Percentiles rank a stretch among this genome's conserved stretches.
Evolutionary conservation across 1,140 invertebrate genomes (phyloP).

Genomic region (Battus philenor): DNA sequence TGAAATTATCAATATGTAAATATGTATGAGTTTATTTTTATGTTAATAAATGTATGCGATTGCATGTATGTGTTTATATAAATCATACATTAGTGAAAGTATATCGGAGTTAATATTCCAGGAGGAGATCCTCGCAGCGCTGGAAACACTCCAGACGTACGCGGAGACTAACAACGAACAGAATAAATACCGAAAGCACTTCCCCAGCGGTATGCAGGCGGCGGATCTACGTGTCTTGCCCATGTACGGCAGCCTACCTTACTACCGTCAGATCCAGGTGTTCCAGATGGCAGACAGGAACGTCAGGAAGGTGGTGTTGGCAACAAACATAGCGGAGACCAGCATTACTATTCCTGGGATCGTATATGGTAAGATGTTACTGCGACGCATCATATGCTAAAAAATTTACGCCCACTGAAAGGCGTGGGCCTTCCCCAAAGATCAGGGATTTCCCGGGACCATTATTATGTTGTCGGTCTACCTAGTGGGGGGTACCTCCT

Average conservation of each 20-base stretch:
- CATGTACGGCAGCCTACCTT: slow-evolving; percentile 89
- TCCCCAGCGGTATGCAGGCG: slow-evolving; percentile 50
- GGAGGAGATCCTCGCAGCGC: slow-evolving; percentile 91
- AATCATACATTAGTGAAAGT: no score
- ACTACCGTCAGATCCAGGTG: slow-evolving; percentile 87
- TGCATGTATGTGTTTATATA: no score
- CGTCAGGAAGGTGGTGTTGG: slow-evolving; percentile 92
- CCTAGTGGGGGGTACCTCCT: no score
- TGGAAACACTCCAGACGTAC: slow-evolving; percentile 82
- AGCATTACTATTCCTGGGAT: slow-evolving; percentile 95
- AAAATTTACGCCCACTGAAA: no score
- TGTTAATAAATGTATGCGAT: no score
- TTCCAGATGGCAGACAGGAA: slow-evolving; percentile 48
- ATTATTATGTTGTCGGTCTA: no score
- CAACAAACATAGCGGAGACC: slow-evolving; percentile 98
- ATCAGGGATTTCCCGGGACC: no score
- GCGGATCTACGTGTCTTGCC: slow-evolving; percentile 87
- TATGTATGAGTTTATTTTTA: no score
- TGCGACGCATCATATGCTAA: no score
- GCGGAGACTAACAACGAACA: slow-evolving; percentile 76
- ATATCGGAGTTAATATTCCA: no score
- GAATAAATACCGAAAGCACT: slow-evolving; percentile 44
- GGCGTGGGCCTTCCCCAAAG: no score
- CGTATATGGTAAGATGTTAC: slow-evolving; percentile 85
- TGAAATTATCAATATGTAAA: no score